phyloP scores from a whole-genome alignment of 1,140 invertebrate genomes.

The Leptestheria dahalacensis region DNA sequence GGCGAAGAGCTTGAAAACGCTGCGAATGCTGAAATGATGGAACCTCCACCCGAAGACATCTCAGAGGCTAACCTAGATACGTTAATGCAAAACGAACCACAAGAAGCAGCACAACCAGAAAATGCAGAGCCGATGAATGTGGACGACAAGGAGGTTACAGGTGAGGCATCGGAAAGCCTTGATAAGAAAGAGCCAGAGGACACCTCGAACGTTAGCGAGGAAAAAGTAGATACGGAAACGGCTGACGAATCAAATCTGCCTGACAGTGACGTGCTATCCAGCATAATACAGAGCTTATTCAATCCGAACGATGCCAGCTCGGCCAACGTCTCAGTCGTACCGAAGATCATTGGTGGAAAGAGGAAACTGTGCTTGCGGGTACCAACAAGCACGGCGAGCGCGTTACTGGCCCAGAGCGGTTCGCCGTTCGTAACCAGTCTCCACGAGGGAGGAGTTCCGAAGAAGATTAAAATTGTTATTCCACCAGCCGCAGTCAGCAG shows the following conservation, averaged over 20 bases:
- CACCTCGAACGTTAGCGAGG: no score
- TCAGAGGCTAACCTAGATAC: neutral
- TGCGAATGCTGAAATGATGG: neutral
- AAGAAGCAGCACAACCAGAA: neutral
- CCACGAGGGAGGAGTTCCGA: neutral
- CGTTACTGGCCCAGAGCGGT: neutral
- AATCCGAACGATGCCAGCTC: conserved; percentile 5
- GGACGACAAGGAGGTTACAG: neutral
- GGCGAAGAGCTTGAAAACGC: conserved; percentile 8
- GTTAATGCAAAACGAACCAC: neutral
- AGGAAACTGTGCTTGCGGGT: conserved; percentile 2
- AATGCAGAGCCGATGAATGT: neutral
- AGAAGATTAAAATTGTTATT: conserved; percentile 9
- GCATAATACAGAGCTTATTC: conserved; percentile 2
- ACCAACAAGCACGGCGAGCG: conserved; percentile 7
- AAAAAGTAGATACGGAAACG: neutral
- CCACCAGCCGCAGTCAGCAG: neutral
- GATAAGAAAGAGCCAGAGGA: neutral
- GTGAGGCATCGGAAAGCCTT: neutral
- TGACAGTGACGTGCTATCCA: conserved; percentile 6
- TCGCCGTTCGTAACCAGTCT: neutral
- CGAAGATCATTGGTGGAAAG: conserved; percentile 1
- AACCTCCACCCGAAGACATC: neutral
- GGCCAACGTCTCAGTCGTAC: conserved; percentile 5
- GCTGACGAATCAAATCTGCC: neutral